Conservation (phyloP, 2,113 vertebrate species). For the Bolborhynchus lineola region DNA sequence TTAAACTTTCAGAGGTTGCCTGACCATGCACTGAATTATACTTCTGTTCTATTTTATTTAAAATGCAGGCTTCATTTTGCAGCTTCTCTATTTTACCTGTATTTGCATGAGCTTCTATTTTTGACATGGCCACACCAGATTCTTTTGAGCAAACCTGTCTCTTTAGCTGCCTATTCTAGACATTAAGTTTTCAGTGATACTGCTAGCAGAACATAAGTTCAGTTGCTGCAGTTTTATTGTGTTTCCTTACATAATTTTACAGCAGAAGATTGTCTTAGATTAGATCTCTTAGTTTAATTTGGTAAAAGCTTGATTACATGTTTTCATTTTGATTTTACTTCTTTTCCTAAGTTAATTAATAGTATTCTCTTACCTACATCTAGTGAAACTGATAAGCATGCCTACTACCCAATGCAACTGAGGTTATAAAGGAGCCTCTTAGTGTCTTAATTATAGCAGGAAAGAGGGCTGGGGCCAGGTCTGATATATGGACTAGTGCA, state of each 20-base stretch:
- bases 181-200: neutral
- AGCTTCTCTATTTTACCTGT: neutral
- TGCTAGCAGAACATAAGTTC: neutral
- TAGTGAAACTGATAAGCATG: neutral
- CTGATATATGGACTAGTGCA: neutral
- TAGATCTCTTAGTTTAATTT: neutral
- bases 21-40: neutral
- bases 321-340: neutral
- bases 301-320: neutral
- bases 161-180: neutral
- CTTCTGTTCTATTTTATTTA: neutral
- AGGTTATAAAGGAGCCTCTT: neutral
- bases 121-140: neutral
- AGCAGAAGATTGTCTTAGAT: neutral
- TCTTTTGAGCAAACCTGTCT: neutral
- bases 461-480: neutral
- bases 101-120: neutral
- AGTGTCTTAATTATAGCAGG: constrained; percentile 9
- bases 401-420: neutral
- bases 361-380: neutral
- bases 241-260: neutral
- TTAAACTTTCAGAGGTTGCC: neutral
- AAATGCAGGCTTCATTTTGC: neutral
- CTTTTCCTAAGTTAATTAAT: neutral
- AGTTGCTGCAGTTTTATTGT: neutral